Evolutionary conservation across 1,140 invertebrate species (phyloP), one percentile per base, ranked within the genome.

Genomic region (Adelges cooleyi): DNA sequence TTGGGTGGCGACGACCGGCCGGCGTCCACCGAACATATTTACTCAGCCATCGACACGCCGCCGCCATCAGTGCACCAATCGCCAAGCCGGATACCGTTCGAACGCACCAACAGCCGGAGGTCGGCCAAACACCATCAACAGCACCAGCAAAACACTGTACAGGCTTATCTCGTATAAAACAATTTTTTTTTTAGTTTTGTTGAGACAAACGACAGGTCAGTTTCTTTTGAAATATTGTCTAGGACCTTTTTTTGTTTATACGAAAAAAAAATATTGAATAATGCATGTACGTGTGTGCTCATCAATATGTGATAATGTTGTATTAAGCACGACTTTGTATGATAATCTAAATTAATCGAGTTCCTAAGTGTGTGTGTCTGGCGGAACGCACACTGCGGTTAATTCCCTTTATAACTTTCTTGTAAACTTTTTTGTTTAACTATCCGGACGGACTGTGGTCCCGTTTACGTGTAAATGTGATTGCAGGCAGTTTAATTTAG

Each of bases 11-110:
- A 76, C 33, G 75, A 74, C 2, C 78, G 78, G 69, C 72, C 77
- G 49, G 67, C 68, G 70, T 75, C 70, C 68, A 76, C 86, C 65
- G 88, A 90, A 76, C 88, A 90, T 75, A 90, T 90, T 70, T 90
- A 90, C 73, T 89, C 87, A 27, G 88, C 86, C 70, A 90, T 90
- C 74, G 88, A 90, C 74, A 89, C 87, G 20, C 89, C 87, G 13
- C 56, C 56, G 1, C 56, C 56, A 17, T 62, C 56, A 18, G 87
- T 90, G 73, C 89, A 90, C 71, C 82, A 81, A 67, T 80, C 25
- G 71, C 81, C 15, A 78, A 81, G 23, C 29, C 8, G 38, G 42
- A 48, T 48, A 42, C 71, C 74, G 77, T 69, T 69, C 62, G 68
- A 69, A 54, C 27, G 70, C 29, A 66, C 68, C 49, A 65, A 67